These are phyloP conservation scores for Gymnocephalus cernua DNA, from an alignment of 2,113 vertebrate species.

Conservation along the genomic window DNA sequence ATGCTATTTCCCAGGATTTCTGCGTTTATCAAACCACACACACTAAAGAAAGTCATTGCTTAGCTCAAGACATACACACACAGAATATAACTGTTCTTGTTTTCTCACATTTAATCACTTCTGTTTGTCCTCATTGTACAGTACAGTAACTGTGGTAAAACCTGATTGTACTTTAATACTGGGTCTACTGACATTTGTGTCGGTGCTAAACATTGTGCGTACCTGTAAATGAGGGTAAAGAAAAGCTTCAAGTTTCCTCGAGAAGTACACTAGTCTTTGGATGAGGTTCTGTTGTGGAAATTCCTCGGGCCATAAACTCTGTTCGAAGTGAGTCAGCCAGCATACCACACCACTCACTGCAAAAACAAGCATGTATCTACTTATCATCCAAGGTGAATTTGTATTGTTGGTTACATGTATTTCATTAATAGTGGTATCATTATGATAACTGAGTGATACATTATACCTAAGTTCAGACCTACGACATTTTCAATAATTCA, in stretches of 20 bases:
- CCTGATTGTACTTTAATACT: neutral
- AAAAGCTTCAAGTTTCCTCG: constrained; percentile 65
- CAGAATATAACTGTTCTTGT: neutral
- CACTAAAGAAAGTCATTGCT: neutral
- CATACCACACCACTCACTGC: constrained; percentile 60
- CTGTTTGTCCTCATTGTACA: neutral
- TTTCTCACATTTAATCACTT: constrained; percentile 1
- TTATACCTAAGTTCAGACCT: neutral
- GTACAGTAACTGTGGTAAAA: neutral
- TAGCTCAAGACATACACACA: neutral
- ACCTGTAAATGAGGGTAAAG: constrained; percentile 32
- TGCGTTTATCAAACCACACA: constrained; percentile 9
- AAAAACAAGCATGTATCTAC: constrained; percentile 22
- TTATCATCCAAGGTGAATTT: neutral
- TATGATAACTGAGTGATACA: neutral
- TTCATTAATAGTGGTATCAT: neutral
- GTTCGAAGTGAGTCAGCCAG: constrained; percentile 42
- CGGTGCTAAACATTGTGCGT: neutral
- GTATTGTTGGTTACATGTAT: neutral
- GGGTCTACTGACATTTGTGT: neutral
- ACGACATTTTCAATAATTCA: neutral
- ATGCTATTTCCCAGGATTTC: neutral
- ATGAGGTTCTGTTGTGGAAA: constrained; percentile 45
- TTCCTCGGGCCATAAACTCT: constrained; percentile 65
- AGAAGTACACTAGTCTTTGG: constrained; percentile 41